Evolutionary conservation across 2,888 invertebrate species (phyloP).

Genomic region (Stenichneumon culpator): DNA sequence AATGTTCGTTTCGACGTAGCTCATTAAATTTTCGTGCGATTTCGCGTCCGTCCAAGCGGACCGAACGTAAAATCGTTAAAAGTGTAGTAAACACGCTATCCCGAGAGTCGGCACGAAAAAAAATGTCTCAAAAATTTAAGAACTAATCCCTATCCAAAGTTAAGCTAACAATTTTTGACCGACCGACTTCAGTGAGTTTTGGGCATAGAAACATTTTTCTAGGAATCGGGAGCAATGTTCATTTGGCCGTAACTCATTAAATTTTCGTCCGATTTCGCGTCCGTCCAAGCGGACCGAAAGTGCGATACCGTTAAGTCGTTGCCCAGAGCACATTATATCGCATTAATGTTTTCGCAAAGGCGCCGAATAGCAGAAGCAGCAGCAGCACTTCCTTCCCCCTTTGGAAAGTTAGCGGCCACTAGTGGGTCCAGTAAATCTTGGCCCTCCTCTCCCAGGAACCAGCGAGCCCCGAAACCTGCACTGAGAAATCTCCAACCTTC

Average conservation of each 20-base stretch:
- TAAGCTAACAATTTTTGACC: too few species aligned
- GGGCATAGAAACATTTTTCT: neutral
- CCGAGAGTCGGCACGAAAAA: too few species aligned
- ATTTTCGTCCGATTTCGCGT: conserved; percentile 4
- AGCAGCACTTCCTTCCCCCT: conserved; percentile 50
- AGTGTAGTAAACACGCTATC: conserved; percentile 44
- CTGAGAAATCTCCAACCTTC: conserved; percentile 59
- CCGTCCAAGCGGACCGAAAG: conserved; percentile 25
- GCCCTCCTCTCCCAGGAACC: conserved; percentile 68
- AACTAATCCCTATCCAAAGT: too few species aligned
- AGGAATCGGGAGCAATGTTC: neutral
- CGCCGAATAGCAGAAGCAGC: conserved; percentile 45
- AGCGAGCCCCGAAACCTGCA: conserved; percentile 70
- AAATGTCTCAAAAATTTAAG: too few species aligned
- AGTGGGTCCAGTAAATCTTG: conserved; percentile 84
- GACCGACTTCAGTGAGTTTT: too few species aligned
- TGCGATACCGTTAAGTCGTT: conserved; percentile 64
- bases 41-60: conserved; percentile 11
- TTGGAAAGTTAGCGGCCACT: conserved; percentile 82
- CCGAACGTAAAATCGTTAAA: conserved; percentile 37
- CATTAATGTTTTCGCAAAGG: conserved; percentile 78
- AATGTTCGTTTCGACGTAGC: neutral
- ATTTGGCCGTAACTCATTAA: neutral
- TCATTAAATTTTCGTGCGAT: conserved; percentile 1
- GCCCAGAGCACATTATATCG: conserved; percentile 74